Evolutionary conservation across 2,797 vertebrate species (phyloP).

Genomic region (Melopsittacus undulatus): DNA sequence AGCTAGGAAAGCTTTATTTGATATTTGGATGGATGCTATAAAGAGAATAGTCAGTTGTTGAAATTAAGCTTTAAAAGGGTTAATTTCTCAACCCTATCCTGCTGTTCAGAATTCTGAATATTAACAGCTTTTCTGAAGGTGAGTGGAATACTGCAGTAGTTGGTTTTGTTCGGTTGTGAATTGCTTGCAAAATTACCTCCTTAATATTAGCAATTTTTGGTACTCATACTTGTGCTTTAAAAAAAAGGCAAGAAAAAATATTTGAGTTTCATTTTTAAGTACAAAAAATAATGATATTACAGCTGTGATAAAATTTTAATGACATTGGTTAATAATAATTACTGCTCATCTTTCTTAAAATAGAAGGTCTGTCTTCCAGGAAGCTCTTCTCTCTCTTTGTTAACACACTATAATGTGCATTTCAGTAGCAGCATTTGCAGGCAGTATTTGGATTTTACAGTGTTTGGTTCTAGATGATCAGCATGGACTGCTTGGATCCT

Average conservation of each 20-base stretch:
- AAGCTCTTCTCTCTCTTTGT: neutral
- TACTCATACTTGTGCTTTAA: neutral
- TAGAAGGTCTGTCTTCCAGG: neutral
- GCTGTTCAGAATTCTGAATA: slow-evolving; percentile 23
- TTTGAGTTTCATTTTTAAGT: neutral
- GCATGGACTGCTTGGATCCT: accelerated
- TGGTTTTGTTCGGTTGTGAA: neutral
- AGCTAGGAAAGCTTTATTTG: slow-evolving; percentile 65
- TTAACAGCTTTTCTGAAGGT: slow-evolving; percentile 22
- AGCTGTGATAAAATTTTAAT: neutral
- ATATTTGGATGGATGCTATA: slow-evolving; percentile 56
- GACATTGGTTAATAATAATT: neutral
- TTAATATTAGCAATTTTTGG: neutral
- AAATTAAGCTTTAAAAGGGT: slow-evolving; percentile 70
- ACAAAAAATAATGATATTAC: neutral
- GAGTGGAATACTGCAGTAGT: neutral
- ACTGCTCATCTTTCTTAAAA: neutral
- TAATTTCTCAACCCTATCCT: slow-evolving; percentile 51
- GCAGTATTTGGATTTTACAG: neutral
- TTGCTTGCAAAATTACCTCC: neutral
- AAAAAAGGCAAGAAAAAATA: neutral
- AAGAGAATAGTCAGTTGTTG: slow-evolving; percentile 62
- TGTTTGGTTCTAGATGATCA: neutral
- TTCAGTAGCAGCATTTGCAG: neutral
- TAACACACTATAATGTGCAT: accelerated